Evolutionary conservation across 2,797 vertebrate genomes (phyloP), one percentile per base, ranked within the genome.

Genomic region (Myotis myotis): DNA sequence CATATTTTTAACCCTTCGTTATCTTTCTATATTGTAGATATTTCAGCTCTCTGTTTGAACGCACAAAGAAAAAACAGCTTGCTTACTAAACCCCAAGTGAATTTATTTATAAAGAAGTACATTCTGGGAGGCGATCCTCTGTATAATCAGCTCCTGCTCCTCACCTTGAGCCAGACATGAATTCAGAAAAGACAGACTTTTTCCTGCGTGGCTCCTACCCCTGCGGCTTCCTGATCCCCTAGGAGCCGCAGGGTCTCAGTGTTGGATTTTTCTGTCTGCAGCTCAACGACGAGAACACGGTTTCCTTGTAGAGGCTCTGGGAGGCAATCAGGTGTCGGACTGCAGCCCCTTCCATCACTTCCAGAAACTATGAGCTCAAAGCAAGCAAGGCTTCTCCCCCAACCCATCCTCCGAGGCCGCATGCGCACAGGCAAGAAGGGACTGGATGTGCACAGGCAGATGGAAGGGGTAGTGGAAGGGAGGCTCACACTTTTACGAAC

Each of bases 1-100:
- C 72, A 66, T 84, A 92, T 96, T 95, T 96, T 87, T 84, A 97
- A 91, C 84, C 23, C 17, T 33, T 79, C 7, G 25, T 93, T 92
- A 93, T 41, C 10, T 91, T 90, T 96, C 91, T 94, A 87, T 5
- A 95, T 33, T 68, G 9, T 3, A 20, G 2, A 20, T 51, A 81
- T 93, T 96, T 87, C 38, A 81, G 72, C 82, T 96, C 70, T 55
- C 79, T 8, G 60, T 23, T 60, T 74, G 13, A 96, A 82, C 22
- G 36, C 51, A 96, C 91, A 92, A 94, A 70, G 33, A 89, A 87
- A 11, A 93, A 93, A 94, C 71, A 60, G 41, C 23, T 89, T 87
- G 8, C 49, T 81, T 91, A 64, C 93, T 82, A 94, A 75, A 84
- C 15, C 2, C 23, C 36, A n/a, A 72, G 38, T 55, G 57, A 84